phyloP scores from a whole-genome alignment of 1,140 invertebrate genomes.

The Ceratosolen solmsi region DNA sequence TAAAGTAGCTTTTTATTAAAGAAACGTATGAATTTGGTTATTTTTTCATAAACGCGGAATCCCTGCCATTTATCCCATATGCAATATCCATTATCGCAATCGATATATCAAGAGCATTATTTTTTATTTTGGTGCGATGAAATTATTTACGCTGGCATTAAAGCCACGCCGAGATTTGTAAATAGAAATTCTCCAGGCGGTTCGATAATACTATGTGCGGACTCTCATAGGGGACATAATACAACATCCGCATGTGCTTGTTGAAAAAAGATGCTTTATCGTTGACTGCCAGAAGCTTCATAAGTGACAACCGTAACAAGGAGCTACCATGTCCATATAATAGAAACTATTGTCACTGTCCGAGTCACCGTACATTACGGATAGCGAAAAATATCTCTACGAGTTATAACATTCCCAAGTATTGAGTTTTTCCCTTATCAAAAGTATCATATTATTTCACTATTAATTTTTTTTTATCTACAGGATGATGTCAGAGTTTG shows the following conservation, averaged over 20 bases:
- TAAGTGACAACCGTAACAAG: not conserved
- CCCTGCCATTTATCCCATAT: too few species aligned
- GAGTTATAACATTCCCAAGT: not conserved
- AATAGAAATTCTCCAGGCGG: not conserved
- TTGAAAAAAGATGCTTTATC: slow-evolving; percentile 40
- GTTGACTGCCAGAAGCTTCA: not conserved
- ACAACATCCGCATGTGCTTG: not conserved
- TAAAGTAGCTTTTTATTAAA: slow-evolving; percentile 46
- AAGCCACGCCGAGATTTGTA: too few species aligned
- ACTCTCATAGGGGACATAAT: not conserved
- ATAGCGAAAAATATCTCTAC: not conserved
- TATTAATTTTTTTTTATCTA: too few species aligned
- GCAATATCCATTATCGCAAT: too few species aligned
- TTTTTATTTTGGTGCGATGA: too few species aligned
- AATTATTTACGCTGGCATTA: too few species aligned
- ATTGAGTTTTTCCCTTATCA: not conserved
- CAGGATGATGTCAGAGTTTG: too few species aligned
- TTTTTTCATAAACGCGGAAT: too few species aligned
- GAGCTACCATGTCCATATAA: slow-evolving; percentile 1
- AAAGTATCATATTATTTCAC: not conserved
- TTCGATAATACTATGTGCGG: not conserved
- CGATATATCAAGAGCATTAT: too few species aligned
- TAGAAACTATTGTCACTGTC: not conserved
- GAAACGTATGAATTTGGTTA: not conserved
- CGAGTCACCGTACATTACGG: not conserved